Conservation (phyloP, 2,113 vertebrate genomes). For the Melanostigma gelatinosum region DNA sequence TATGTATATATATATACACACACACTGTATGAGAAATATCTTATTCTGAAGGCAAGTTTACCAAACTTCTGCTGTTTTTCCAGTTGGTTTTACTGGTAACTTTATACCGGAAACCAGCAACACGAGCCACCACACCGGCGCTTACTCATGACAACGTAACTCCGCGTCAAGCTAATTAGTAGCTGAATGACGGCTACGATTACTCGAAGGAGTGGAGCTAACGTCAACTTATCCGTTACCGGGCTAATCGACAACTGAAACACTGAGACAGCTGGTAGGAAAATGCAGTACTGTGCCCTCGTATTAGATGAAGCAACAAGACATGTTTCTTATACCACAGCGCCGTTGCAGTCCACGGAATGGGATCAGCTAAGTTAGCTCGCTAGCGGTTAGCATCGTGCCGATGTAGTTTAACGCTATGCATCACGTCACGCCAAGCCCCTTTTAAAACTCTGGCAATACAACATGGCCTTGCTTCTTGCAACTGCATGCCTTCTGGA, state of each 20-base stretch:
- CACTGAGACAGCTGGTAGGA: conserved; percentile 56
- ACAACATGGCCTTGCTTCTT: background rate
- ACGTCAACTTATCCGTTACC: background rate
- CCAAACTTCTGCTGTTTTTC: background rate
- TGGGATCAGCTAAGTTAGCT: background rate
- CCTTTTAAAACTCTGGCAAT: background rate
- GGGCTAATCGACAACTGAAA: background rate
- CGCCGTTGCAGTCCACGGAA: background rate
- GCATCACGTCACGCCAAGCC: conserved; percentile 49
- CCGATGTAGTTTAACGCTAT: background rate
- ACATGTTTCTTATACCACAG: background rate
- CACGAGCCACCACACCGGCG: background rate
- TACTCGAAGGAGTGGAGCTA: conserved; percentile 25
- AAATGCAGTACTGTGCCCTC: accelerated
- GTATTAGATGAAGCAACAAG: accelerated
- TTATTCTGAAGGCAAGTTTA: conserved; percentile 7
- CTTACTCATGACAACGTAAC: conserved; percentile 24
- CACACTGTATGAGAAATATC: too few relatives aligned
- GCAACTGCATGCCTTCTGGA: accelerated
- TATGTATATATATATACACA: too few relatives aligned
- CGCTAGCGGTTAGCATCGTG: conserved; percentile 38
- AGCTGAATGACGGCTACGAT: conserved; percentile 9
- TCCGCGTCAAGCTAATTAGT: conserved; percentile 37
- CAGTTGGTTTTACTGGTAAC: background rate
- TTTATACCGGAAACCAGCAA: background rate